These are phyloP conservation scores for Premnoplex brunnescens DNA, from an alignment of 2,797 vertebrate species.

Conservation along the genomic window DNA sequence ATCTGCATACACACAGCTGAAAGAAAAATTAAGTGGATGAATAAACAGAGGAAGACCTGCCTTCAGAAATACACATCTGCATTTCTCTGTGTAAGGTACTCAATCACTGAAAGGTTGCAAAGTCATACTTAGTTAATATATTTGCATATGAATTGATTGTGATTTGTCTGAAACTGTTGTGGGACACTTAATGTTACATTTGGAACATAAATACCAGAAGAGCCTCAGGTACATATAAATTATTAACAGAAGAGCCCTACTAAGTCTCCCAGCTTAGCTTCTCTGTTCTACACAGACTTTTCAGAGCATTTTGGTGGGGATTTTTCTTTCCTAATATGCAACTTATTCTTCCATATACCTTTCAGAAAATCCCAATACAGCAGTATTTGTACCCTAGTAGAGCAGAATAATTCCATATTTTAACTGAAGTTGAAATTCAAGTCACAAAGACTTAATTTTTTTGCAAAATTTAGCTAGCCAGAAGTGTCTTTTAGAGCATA, in stretches of 20 bases:
- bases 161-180: neutral
- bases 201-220: neutral
- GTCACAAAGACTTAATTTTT: neutral
- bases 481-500: neutral
- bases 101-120: neutral
- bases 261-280: neutral
- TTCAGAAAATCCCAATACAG: neutral
- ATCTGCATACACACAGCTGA: neutral
- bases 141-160: conserved; percentile 19
- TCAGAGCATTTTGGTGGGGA: neutral
- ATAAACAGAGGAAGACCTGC: neutral
- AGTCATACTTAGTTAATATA: neutral
- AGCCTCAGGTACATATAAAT: neutral
- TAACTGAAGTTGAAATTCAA: neutral
- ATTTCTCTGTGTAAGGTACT: neutral
- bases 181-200: neutral
- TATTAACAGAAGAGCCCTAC: neutral
- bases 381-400: neutral
- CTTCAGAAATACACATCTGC: neutral
- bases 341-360: neutral
- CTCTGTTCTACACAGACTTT: neutral
- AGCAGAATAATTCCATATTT: neutral
- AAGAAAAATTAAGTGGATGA: conserved; percentile 14
- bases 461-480: neutral
- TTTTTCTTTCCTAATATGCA: neutral